A percentile compares a stretch with the other conserved stretches of the same genome.
Conservation (phyloP, 2,888 invertebrate genomes). For the Ptilodon capucinus region DNA sequence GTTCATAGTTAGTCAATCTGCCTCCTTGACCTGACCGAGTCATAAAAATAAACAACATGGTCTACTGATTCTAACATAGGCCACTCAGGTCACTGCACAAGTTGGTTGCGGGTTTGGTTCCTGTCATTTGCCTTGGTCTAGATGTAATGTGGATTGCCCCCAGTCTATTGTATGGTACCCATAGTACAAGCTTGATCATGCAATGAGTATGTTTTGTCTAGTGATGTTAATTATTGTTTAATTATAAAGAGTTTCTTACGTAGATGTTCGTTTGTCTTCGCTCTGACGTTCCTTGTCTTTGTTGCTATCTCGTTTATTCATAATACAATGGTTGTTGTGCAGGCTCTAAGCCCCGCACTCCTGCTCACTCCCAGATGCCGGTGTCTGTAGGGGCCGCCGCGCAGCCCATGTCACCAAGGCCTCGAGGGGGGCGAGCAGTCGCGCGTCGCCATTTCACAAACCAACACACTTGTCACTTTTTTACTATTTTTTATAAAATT, state of each 20-base stretch:
- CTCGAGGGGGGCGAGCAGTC: conserved; percentile 50
- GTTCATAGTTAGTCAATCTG: too few species aligned
- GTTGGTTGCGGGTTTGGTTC: too few species aligned
- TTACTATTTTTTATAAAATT: conserved; percentile 62
- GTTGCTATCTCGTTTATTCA: conserved; percentile 79
- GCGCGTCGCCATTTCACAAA: conserved; percentile 68
- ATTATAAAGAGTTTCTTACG: conserved; percentile 54
- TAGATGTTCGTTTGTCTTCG: conserved; percentile 79
- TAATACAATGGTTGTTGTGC: conserved; percentile 74
- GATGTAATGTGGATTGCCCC: too few species aligned
- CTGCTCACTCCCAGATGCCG: conserved; percentile 75
- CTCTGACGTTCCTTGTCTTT: conserved; percentile 81
- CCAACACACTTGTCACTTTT: conserved; percentile 52
- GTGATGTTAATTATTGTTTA: too few species aligned
- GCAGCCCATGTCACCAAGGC: conserved; percentile 79
- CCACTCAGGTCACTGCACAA: too few species aligned
- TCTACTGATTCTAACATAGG: too few species aligned
- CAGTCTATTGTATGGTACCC: too few species aligned
- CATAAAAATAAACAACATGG: too few species aligned
- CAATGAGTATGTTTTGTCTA: too few species aligned
- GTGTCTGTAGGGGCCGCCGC: conserved; percentile 63
- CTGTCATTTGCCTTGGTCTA: too few species aligned
- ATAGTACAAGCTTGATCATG: too few species aligned
- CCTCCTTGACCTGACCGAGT: too few species aligned
- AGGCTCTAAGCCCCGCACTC: conserved; percentile 73